phyloP scores from a whole-genome alignment of 2,113 vertebrate species.

The Xenus cinereus region DNA sequence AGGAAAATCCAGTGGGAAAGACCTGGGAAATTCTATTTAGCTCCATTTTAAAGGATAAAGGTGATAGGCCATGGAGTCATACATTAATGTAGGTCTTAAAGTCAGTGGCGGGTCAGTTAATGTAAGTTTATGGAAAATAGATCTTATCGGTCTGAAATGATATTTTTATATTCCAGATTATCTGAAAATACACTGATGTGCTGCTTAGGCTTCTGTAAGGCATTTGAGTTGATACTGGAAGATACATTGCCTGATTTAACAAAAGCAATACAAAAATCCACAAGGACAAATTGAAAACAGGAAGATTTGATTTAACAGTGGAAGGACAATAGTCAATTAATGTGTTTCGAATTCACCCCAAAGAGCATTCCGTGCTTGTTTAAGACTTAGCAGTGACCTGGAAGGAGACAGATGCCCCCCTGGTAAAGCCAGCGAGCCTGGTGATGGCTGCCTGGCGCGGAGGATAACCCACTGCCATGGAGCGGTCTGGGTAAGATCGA shows the following conservation, averaged over 20 bases:
- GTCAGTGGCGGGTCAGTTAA: background rate
- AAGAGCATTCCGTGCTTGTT: background rate
- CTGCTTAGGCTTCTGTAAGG: background rate
- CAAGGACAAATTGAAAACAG: background rate
- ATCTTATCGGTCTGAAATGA: background rate
- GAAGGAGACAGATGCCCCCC: background rate
- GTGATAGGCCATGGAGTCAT: background rate
- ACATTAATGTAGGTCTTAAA: background rate
- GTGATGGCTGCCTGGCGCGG: background rate
- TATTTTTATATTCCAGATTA: background rate
- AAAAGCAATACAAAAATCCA: background rate
- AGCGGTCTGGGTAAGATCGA: accelerated
- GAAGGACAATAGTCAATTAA: background rate
- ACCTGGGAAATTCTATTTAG: background rate
- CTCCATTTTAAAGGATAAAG: background rate
- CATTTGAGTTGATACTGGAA: background rate
- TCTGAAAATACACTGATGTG: background rate
- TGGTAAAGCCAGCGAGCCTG: background rate
- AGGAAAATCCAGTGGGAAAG: background rate
- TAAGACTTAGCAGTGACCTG: background rate
- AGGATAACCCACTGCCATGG: background rate
- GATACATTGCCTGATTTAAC: too few species aligned
- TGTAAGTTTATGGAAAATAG: background rate
- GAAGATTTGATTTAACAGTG: background rate
- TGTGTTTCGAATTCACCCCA: background rate